Evolutionary conservation across 2,797 vertebrate species (phyloP), one percentile per base, ranked within the genome.

Genomic region (Epinephelus coioides): DNA sequence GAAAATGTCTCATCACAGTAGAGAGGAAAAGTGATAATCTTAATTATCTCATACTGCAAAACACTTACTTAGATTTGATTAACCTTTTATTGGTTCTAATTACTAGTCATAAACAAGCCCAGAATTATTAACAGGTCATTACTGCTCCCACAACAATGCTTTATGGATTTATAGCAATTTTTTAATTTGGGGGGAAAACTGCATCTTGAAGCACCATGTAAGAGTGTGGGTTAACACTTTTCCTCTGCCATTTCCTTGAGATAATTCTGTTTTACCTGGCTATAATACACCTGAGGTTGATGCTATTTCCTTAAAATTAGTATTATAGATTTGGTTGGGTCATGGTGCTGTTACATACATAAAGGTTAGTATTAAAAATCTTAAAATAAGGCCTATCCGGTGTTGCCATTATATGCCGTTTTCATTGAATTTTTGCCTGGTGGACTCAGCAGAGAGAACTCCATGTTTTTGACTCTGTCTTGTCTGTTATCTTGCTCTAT

Each of bases 361-460:
- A 62, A 65, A 57, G 4, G 27, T 57, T 44, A 27, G 8, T 6
- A 12, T 59, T 54, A 51, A 74, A 43, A 62, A 19, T 8, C 1
- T 51, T 13, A 56, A 12, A 30, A 51, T 0, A 60, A 19, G 14
- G 17, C 57, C 34, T 64, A 9, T 34, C 21, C 47, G 5, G 3
- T n/a, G 6, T 61, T 19, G 21, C 69, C 19, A 40, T 56, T 25
- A 30, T 17, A 4, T 30, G 15, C 4, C 13, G n/a, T 68, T 81
- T 86, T 88, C 50, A 71, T 68, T 70, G 40, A 70, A 61, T 77
- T 13, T 79, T 85, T 78, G 61, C 71, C 63, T 68, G 12, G 4
- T 73, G 53, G 46, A 68, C 25, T 27, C 3, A 1, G 17, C 34
- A 64, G 53, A 55, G 30, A 10, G 9, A 72, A 30, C 38, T 69